Conservation (phyloP, 2,888 invertebrate genomes). For the Eupithecia tripunctaria region DNA sequence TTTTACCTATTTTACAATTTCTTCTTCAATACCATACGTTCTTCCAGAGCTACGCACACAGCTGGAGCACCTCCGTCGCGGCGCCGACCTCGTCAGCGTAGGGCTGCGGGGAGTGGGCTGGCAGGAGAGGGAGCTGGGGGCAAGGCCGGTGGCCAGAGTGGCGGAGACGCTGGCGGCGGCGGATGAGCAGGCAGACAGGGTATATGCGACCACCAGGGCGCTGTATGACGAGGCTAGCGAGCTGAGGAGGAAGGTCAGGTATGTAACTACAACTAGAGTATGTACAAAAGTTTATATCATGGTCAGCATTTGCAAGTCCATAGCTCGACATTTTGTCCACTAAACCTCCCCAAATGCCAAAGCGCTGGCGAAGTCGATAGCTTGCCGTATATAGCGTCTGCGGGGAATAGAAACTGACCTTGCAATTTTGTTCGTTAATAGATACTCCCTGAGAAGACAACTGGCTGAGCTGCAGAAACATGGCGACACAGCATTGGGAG, state of each 20-base stretch:
- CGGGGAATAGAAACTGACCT: not conserved
- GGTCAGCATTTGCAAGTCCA: not conserved
- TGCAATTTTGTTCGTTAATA: constrained; percentile 18
- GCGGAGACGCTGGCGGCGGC: constrained; percentile 50
- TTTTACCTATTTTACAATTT: not conserved
- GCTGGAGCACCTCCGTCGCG: constrained; percentile 52
- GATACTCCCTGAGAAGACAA: constrained; percentile 79
- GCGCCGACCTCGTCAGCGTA: constrained; percentile 71
- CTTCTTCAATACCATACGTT: not conserved
- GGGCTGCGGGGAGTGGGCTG: constrained; percentile 74
- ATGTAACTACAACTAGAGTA: not conserved
- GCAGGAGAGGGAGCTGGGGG: constrained; percentile 70
- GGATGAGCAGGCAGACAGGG: constrained; percentile 67
- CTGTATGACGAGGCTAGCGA: constrained; percentile 79
- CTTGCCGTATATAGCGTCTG: not conserved
- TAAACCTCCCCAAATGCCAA: not conserved
- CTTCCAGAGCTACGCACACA: constrained; percentile 36
- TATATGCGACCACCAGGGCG: constrained; percentile 71
- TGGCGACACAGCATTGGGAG: constrained; percentile 88
- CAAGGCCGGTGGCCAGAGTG: constrained; percentile 55
- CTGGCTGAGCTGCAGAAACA: constrained; percentile 84
- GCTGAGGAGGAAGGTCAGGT: constrained; percentile 72
- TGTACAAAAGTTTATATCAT: not conserved
- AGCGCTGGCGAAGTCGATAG: not conserved
- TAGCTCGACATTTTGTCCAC: not conserved